phyloP scores from a whole-genome alignment of 2,113 vertebrate genomes.

The Chloropsis hardwickii region DNA sequence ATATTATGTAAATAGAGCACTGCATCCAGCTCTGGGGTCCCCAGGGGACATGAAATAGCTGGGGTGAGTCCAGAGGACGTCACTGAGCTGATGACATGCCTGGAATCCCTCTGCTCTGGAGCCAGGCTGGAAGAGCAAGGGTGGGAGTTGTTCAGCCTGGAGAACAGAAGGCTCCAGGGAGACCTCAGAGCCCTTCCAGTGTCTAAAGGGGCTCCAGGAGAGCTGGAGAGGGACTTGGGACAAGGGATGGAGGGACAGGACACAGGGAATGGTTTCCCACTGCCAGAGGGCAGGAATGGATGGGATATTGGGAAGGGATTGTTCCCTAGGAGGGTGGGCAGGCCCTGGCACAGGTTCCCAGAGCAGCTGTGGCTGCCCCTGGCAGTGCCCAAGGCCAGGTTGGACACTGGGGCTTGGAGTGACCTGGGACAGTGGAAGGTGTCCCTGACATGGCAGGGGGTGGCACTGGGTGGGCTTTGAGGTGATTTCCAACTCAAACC shows the following conservation, averaged over 20 bases:
- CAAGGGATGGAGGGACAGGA: background rate
- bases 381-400: background rate
- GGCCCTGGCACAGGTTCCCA: background rate
- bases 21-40: background rate
- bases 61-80: background rate
- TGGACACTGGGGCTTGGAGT: accelerated
- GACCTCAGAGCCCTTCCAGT: background rate
- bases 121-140: background rate
- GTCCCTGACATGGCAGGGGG: background rate
- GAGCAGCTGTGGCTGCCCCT: background rate
- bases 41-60: background rate
- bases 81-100: background rate
- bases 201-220: background rate
- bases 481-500: background rate
- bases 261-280: background rate
- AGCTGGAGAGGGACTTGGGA: background rate
- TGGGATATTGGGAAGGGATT: background rate
- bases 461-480: accelerated
- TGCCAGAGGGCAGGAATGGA: background rate
- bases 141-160: background rate
- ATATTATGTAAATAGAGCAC: background rate
- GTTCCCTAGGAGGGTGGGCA: accelerated
- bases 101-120: background rate
- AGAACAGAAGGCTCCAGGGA: background rate
- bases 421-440: accelerated